Conservation (phyloP, 1,140 invertebrate genomes). For the Protaetia brevitarsis region DNA sequence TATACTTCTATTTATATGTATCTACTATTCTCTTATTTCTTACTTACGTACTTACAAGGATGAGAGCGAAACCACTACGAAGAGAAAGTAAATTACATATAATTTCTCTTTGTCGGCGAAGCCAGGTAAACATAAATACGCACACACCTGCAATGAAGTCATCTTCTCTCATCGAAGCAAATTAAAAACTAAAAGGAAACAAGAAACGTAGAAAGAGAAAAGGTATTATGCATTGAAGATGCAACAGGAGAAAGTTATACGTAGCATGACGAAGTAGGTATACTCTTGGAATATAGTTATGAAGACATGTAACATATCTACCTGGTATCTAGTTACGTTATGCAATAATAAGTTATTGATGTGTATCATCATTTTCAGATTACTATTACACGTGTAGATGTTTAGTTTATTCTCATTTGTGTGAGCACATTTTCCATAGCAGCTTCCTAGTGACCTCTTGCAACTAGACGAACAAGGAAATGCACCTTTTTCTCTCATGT, state of each 20-base stretch:
- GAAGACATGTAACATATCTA: neutral
- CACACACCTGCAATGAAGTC: slow-evolving; percentile 7
- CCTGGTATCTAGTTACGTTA: neutral
- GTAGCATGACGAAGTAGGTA: neutral
- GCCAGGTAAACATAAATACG: too few species aligned
- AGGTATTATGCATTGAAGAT: neutral
- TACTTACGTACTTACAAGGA: too few species aligned
- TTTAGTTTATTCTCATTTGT: neutral
- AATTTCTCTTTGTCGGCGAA: neutral
- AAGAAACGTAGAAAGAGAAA: too few species aligned
- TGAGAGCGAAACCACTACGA: too few species aligned
- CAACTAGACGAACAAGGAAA: neutral
- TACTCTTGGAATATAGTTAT: neutral
- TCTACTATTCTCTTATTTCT: too few species aligned
- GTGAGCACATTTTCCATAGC: neutral
- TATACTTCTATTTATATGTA: too few species aligned
- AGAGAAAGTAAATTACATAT: slow-evolving; percentile 13
- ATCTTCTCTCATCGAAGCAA: neutral
- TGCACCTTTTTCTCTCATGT: neutral
- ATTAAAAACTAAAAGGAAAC: neutral
- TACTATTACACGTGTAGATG: neutral
- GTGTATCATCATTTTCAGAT: neutral
- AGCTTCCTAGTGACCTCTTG: neutral
- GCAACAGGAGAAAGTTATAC: slow-evolving; percentile 3
- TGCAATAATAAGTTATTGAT: neutral